phyloP scores from a whole-genome alignment of 2,888 invertebrate genomes.

The Ypsolopha sequella region DNA sequence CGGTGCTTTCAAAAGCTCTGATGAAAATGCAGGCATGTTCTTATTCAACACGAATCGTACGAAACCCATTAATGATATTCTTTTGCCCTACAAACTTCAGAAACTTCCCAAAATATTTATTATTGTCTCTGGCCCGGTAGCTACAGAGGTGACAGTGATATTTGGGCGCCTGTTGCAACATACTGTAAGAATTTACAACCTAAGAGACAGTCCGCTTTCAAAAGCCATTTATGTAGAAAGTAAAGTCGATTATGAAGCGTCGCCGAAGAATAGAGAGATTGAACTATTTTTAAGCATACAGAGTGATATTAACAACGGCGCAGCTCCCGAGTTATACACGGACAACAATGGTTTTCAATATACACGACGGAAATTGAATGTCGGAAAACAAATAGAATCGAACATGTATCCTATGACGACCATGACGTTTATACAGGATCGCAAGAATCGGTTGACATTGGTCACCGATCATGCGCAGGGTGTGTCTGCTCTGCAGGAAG shows the following conservation, averaged over 20 bases:
- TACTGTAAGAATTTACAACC: conserved; percentile 83
- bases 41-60: conserved; percentile 90
- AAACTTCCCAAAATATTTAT: conserved; percentile 70
- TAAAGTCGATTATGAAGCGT: conserved; percentile 84
- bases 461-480: conserved; percentile 93
- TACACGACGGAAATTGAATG: conserved; percentile 80
- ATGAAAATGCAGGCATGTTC: conserved; percentile 94
- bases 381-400: conserved; percentile 87
- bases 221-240: conserved; percentile 84
- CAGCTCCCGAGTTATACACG: conserved; percentile 83
- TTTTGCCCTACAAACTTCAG: conserved; percentile 77
- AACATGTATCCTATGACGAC: conserved; percentile 96
- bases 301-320: conserved; percentile 85
- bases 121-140: conserved; percentile 85
- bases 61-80: conserved; percentile 83
- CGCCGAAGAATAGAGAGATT: conserved; percentile 87
- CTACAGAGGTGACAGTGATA: conserved; percentile 85
- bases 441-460: conserved; percentile 76
- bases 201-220: conserved; percentile 73
- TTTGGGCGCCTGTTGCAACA: conserved; percentile 83
- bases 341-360: conserved; percentile 95
- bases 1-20: conserved; percentile 88
- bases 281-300: conserved; percentile 92
- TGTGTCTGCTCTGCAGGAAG: conserved; percentile 88
- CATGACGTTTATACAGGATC: conserved; percentile 87